Conservation (phyloP, 1,140 invertebrate species). For the Caenorhabditis tropicalis region DNA sequence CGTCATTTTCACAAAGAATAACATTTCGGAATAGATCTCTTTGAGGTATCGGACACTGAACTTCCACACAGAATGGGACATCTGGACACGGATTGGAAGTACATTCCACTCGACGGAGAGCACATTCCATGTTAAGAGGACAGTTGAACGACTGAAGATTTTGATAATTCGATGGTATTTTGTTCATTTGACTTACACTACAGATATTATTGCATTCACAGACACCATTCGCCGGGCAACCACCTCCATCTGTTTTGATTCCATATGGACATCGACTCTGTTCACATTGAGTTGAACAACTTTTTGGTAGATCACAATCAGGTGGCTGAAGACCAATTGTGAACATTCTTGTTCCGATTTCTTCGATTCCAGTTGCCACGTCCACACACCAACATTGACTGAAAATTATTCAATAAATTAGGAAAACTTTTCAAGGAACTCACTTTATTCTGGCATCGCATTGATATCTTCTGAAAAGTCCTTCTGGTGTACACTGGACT, state of each 20-base stretch:
- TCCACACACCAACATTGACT: constrained; percentile 66
- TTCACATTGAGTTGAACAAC: constrained; percentile 55
- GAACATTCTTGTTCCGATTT: constrained; percentile 56
- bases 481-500: constrained; percentile 48
- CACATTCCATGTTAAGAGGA: constrained; percentile 60
- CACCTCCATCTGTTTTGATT: constrained; percentile 59
- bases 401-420: background rate
- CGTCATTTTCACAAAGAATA: constrained; percentile 5
- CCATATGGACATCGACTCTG: constrained; percentile 59
- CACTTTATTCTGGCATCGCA: constrained; percentile 49
- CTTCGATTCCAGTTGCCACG: constrained; percentile 55
- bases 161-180: background rate
- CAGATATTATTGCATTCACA: constrained; percentile 64
- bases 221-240: constrained; percentile 62
- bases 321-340: constrained; percentile 25
- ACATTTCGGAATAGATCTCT: constrained; percentile 20
- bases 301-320: constrained; percentile 33
- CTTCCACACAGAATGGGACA: constrained; percentile 50
- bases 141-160: constrained; percentile 58
- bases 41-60: constrained; percentile 34
- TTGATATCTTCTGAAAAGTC: constrained; percentile 45
- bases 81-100: constrained; percentile 55
- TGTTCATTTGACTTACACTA: constrained; percentile 28
- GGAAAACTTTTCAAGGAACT: background rate
- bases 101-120: constrained; percentile 57